Evolutionary conservation across 2,888 invertebrate genomes (phyloP).

Genomic region (Sesia bembeciformis): DNA sequence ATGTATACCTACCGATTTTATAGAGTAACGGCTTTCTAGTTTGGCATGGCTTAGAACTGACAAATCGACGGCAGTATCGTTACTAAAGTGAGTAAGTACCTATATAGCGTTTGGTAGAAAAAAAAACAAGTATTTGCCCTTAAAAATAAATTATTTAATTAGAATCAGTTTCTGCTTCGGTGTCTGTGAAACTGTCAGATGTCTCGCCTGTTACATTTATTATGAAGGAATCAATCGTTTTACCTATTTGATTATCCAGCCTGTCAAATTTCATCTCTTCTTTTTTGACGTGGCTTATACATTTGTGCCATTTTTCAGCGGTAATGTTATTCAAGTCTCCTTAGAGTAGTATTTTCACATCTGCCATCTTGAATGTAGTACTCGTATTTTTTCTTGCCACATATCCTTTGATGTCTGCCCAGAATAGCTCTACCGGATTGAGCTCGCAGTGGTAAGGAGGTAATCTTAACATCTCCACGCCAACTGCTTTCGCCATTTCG

Average conservation of each 20-base stretch:
- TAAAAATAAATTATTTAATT: not conserved
- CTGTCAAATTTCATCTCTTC: not conserved
- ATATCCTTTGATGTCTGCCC: conserved; percentile 3
- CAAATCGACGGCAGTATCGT: too few species aligned
- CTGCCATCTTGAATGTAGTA: conserved; percentile 1
- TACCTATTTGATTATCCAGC: not conserved
- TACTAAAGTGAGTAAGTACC: too few species aligned
- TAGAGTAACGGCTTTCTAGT: too few species aligned
- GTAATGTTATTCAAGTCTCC: not conserved
- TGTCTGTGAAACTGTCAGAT: not conserved
- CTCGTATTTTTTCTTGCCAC: conserved; percentile 1
- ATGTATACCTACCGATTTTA: too few species aligned
- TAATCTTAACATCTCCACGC: too few species aligned
- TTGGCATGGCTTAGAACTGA: too few species aligned
- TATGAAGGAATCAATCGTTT: too few species aligned
- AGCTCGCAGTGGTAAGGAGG: not conserved
- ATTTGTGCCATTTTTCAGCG: not conserved
- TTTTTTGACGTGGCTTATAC: not conserved
- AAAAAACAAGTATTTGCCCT: not conserved
- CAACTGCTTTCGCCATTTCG: too few species aligned
- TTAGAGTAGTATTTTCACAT: conserved; percentile 2
- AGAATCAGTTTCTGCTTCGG: not conserved
- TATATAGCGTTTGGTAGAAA: not conserved
- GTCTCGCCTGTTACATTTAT: not conserved
- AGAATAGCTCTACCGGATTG: conserved; percentile 1